Percentiles rank a stretch among this genome's conserved stretches.
Conservation (phyloP, 2,113 vertebrate species). For the Spermophilus dauricus region DNA sequence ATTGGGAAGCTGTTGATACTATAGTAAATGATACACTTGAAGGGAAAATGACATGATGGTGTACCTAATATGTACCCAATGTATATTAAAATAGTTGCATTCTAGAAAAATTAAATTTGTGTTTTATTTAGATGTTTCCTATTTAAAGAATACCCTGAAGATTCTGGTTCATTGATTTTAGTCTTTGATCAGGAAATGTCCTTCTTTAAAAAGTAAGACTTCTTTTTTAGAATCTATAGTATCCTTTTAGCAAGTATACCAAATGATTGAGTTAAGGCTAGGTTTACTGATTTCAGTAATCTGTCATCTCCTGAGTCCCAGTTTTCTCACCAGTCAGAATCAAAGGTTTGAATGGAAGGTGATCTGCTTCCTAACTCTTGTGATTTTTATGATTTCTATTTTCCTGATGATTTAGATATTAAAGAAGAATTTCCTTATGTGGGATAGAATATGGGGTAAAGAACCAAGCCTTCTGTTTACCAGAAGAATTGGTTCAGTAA, state of each 20-base stretch:
- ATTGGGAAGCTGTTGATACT: not conserved
- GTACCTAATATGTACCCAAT: not conserved
- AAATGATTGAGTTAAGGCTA: not conserved
- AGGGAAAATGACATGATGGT: not conserved
- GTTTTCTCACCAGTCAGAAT: conserved; percentile 30
- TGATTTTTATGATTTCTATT: conserved; percentile 17
- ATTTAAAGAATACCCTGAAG: not conserved
- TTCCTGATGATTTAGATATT: not conserved
- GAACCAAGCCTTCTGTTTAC: not conserved
- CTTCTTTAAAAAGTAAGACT: not conserved
- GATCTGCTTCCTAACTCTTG: not conserved
- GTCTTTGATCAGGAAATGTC: not conserved
- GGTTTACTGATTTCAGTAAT: not conserved
- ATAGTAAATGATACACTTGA: not conserved
- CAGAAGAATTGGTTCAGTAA: conserved; percentile 9
- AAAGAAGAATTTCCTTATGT: not conserved
- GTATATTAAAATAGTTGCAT: not conserved
- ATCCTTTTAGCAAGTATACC: not conserved
- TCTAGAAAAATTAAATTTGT: not conserved
- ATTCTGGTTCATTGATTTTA: not conserved
- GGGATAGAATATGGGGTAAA: not conserved
- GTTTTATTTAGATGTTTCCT: conserved; percentile 14
- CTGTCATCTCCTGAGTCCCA: not conserved
- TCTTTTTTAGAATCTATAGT: conserved; percentile 5
- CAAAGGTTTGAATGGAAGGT: conserved; percentile 10